Conservation (phyloP, 2,113 vertebrate species). For the Brachypodius melanocephalos region DNA sequence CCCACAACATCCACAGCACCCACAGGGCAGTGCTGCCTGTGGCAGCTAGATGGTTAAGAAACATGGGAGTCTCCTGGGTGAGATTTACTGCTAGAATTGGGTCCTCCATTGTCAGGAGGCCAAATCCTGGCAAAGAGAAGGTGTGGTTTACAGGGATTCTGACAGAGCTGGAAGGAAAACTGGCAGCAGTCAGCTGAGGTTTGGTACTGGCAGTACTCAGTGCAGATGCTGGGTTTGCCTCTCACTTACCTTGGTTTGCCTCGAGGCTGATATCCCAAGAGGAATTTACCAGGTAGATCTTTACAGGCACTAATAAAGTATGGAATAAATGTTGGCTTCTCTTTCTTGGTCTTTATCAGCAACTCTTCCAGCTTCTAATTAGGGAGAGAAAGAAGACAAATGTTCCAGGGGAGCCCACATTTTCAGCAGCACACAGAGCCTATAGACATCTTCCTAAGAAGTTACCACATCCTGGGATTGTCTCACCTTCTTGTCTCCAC, state of each 20-base stretch:
- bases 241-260: conserved; percentile 90
- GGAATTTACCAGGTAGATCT: conserved; percentile 95
- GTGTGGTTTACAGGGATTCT: background rate
- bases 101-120: background rate
- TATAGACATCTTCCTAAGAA: background rate
- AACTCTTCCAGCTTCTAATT: conserved; percentile 95
- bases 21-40: background rate
- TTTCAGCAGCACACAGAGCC: background rate
- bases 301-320: conserved; percentile 94
- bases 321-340: conserved; percentile 97
- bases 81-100: background rate
- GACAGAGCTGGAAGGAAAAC: background rate
- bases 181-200: background rate
- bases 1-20: background rate
- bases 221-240: background rate
- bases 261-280: conserved; percentile 94
- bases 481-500: conserved; percentile 89
- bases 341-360: conserved; percentile 89
- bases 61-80: background rate
- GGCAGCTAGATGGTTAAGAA: background rate
- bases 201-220: background rate
- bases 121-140: background rate
- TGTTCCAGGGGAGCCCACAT: background rate
- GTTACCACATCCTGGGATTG: background rate
- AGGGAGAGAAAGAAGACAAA: conserved; percentile 37